A percentile compares a stretch with the other conserved stretches of the same genome.
phyloP scores from a whole-genome alignment of 2,797 vertebrate genomes.

The Spondyliosoma cantharus region DNA sequence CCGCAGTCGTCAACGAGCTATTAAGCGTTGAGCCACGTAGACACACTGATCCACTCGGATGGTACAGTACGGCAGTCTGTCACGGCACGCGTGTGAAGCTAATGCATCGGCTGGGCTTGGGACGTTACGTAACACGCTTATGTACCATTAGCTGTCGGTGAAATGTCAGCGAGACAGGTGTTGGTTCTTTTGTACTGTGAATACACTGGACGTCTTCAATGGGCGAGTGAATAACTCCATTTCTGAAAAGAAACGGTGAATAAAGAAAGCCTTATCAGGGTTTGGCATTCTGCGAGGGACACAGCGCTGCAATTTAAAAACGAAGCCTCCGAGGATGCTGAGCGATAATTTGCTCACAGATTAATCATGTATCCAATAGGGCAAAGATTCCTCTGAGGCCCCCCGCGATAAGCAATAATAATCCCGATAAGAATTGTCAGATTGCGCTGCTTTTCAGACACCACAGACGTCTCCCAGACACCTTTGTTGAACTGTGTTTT shows the following conservation, averaged over 20 bases:
- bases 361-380: conserved; percentile 64
- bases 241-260: conserved; percentile 35
- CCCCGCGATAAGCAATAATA: conserved; percentile 59
- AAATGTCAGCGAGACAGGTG: conserved; percentile 39
- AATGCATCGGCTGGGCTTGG: conserved; percentile 50
- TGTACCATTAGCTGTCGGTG: conserved; percentile 44
- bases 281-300: conserved; percentile 42
- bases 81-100: conserved; percentile 52
- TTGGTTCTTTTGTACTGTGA: conserved; percentile 2
- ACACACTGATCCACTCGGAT: conserved; percentile 54
- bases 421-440: conserved; percentile 58
- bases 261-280: conserved; percentile 15
- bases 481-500: conserved; percentile 35
- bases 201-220: conserved; percentile 27
- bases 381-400: conserved; percentile 56
- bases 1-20: conserved; percentile 50
- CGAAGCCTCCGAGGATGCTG: conserved; percentile 43
- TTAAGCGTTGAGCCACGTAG: conserved; percentile 53
- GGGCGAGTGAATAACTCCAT: conserved; percentile 9
- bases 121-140: conserved; percentile 63
- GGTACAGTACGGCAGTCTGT: conserved; percentile 44
- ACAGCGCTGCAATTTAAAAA: conserved; percentile 52
- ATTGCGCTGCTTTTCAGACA: conserved; percentile 41
- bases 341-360: conserved; percentile 66
- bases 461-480: conserved; percentile 29